Evolutionary conservation across 2,113 vertebrate species (phyloP), one percentile per base, ranked within the genome.

Genomic region (Salvator merianae): DNA sequence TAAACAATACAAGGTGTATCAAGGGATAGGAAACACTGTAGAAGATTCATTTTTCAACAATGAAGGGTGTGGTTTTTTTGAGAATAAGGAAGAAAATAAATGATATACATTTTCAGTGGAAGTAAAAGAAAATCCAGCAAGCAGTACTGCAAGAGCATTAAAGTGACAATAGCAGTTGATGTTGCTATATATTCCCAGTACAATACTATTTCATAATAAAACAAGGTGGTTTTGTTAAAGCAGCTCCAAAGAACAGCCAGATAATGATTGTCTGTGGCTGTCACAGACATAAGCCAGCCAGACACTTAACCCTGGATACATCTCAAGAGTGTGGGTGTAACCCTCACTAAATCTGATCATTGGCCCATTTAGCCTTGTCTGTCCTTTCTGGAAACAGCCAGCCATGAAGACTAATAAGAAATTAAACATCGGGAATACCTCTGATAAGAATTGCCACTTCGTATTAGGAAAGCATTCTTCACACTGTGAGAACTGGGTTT

Each of bases 1-100:
- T 85, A 85, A 85, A 73, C 73, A 85, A 79, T 85, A 63, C 69
- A 84, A 34, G n/a, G 53, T 24, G 68, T 34, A 79, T 34, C 34
- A 28, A 79, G 68, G 53, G 53, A 84, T 50, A 34, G 38, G 22
- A 73, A n/a, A 40, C 28, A 77, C 7, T 8, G 30, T 32, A 85
- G 24, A 72, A 79, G 55, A 73, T 50, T 50, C 55, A 79, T 50
- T 59, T 79, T 73, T 65, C 38, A 65, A 79, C 55, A 72, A 65
- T 43, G 59, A 85, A 84, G 68, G 34, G 18, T 53, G 10, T 53
- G 10, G 10, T 53, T 14, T 53, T 5, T 53, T 53, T 53, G n/a
- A n/a, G 10, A 9, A 2, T 53, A 24, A 16, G 68, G n/a, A n/a
- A 55, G 53, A 2, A 24, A n/a, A 79, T 73, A n/a, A 24, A 36